Conservation (phyloP, 1,140 invertebrate species). For the Drosophila kepulauana region DNA sequence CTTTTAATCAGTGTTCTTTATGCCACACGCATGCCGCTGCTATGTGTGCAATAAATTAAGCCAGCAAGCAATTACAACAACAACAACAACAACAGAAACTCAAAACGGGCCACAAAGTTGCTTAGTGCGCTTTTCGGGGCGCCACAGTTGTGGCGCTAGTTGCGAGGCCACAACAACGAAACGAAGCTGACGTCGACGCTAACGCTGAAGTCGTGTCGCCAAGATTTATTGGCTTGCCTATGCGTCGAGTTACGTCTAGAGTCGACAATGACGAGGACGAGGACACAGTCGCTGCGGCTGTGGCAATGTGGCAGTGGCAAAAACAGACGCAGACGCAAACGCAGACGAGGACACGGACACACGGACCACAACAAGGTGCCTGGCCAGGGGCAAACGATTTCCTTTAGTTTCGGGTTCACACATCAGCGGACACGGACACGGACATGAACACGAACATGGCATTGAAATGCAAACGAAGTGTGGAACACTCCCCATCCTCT, state of each 20-base stretch:
- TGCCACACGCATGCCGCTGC: constrained; percentile 45
- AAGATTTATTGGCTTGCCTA: constrained; percentile 50
- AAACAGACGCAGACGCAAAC: not conserved
- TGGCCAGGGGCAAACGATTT: constrained; percentile 34
- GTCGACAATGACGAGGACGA: constrained; percentile 29
- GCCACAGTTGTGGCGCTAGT: not conserved
- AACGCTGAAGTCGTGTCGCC: constrained; percentile 43
- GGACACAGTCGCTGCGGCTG: not conserved
- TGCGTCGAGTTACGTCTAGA: constrained; percentile 33
- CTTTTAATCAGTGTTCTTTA: constrained; percentile 80
- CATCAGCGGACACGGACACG: constrained; percentile 23
- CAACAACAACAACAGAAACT: not conserved
- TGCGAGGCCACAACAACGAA: constrained; percentile 13
- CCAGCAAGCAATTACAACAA: constrained; percentile 75
- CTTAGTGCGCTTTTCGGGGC: constrained; percentile 38
- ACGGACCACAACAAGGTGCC: constrained; percentile 32
- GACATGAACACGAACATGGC: constrained; percentile 31
- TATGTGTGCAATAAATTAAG: constrained; percentile 69
- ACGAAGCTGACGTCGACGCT: constrained; percentile 9
- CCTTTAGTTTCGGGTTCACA: constrained; percentile 25
- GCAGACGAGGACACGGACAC: constrained; percentile 7
- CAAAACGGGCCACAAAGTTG: constrained; percentile 40
- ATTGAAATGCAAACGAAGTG: constrained; percentile 65
- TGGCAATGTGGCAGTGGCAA: constrained; percentile 1
- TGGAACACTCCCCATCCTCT: constrained; percentile 17